These are phyloP conservation scores for Macaca nemestrina DNA, from an alignment of 2,113 vertebrate genomes.

Conservation along the genomic window DNA sequence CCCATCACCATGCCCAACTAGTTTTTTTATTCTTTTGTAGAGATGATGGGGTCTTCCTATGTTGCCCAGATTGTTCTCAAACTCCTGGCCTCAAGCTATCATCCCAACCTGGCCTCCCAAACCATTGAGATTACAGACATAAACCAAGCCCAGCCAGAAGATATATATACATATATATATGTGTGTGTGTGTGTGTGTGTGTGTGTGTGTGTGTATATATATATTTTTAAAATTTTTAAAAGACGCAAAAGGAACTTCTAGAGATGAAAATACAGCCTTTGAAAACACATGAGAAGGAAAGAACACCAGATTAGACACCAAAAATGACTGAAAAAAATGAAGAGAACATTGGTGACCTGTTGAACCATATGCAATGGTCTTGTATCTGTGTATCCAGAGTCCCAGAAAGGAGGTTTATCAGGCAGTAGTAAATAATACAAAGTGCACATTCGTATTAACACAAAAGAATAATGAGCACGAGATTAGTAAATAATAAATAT, in stretches of 20 bases:
- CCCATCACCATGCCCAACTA: too few relatives aligned
- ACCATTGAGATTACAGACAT: too few relatives aligned
- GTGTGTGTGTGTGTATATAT: too few relatives aligned
- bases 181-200: too few relatives aligned
- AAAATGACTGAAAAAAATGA: neutral
- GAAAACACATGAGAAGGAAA: slow-evolving; percentile 35
- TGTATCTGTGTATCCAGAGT: neutral
- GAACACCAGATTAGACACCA: neutral
- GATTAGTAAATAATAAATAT: neutral
- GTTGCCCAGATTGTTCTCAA: too few relatives aligned
- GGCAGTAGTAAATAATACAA: neutral
- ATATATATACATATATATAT: too few relatives aligned
- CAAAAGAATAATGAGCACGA: neutral
- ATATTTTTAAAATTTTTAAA: neutral
- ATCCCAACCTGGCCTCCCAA: too few relatives aligned
- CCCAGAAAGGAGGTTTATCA: neutral
- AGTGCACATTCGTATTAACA: neutral
- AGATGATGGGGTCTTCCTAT: too few relatives aligned
- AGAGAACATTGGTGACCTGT: neutral
- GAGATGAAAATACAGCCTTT: neutral
- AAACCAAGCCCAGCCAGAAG: too few relatives aligned
- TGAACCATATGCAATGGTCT: neutral
- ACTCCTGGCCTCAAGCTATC: too few relatives aligned
- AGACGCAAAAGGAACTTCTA: neutral
- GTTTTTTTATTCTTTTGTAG: too few relatives aligned